Evolutionary conservation across 2,888 invertebrate genomes (phyloP), one percentile per base, ranked within the genome.

Genomic region (Chorisops tibialis): DNA sequence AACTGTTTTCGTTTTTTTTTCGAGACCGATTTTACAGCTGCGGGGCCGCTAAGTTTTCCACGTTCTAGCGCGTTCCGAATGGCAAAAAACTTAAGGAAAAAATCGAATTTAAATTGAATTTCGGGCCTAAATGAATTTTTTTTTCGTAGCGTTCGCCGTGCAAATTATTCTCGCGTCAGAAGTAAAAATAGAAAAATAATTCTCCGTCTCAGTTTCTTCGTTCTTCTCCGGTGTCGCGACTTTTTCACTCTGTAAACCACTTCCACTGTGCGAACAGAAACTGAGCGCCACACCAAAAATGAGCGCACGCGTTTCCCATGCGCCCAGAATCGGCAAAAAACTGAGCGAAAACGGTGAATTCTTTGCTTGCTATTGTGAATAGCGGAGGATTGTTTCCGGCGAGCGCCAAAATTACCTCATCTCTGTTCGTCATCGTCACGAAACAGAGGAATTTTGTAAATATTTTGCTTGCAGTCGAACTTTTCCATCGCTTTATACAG

Each of bases 141-240:
- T 38, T 19, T 18, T 52, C 52, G 19, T 9, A 38, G 14, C 37
- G 38, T 19, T 38, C 5, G 38, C 52, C 5, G 52, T 56, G 4
- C 43, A 7, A 22, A 45, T 43, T 24, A 30, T 58, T 58, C 47
- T 58, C 58, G 58, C 58, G 58, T 58, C 58, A 58, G 58, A 58
- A 35, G 47, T 58, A 58, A 58, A 58, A 58, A 58, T 58, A 58
- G 58, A 58, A 58, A 18, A 41, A 45, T 6, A 16, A 18, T 30
- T 30, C 7, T 24, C 9, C 9, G 30, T 5, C 1, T 30, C 9
- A 9, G 30, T 7, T 30, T 30, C 30, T 30, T 9, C 7, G 30
- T 9, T 5, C 5, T 5, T 30, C 30, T n/a, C n/a, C n/a, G 16
- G 12, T 47, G 11, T 41, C 47, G 12, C 47, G 16, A 47, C 47